These are phyloP conservation scores for Tympanoctomys barrerae DNA, from an alignment of 2,797 vertebrate genomes.

Conservation along the genomic window DNA sequence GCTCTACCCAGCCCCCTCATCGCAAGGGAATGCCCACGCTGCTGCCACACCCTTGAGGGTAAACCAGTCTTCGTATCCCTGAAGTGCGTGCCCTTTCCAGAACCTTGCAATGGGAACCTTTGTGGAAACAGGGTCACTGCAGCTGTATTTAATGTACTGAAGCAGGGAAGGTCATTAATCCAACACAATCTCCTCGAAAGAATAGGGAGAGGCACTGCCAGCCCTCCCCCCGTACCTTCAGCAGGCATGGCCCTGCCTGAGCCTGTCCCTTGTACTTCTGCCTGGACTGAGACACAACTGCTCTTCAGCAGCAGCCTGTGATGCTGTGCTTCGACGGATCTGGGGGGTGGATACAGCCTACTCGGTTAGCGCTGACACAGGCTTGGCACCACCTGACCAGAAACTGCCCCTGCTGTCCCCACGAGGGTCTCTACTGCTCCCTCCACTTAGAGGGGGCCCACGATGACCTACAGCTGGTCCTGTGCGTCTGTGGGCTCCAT, in stretches of 20 bases:
- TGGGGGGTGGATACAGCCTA: neutral
- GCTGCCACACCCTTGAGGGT: too few species aligned
- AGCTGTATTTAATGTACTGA: neutral
- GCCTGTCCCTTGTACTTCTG: neutral
- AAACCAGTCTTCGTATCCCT: neutral
- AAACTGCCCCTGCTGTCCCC: neutral
- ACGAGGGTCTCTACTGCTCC: neutral
- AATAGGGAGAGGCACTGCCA: neutral
- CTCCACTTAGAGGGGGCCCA: neutral
- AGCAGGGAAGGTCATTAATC: accelerated
- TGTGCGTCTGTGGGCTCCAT: neutral
- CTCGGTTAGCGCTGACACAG: neutral
- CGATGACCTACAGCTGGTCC: accelerated
- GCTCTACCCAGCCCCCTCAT: neutral
- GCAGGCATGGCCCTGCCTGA: neutral
- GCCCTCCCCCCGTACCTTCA: neutral
- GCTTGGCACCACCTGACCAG: neutral
- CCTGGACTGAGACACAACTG: neutral
- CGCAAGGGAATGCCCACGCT: neutral
- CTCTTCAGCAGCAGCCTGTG: neutral
- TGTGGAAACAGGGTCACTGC: neutral
- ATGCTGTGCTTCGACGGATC: accelerated
- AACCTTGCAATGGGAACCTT: neutral
- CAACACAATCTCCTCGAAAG: neutral
- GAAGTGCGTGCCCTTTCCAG: too few species aligned